Base-by-base conservation (phyloP, 2,113 vertebrate genomes). In the Pantherophis guttatus region DNA sequence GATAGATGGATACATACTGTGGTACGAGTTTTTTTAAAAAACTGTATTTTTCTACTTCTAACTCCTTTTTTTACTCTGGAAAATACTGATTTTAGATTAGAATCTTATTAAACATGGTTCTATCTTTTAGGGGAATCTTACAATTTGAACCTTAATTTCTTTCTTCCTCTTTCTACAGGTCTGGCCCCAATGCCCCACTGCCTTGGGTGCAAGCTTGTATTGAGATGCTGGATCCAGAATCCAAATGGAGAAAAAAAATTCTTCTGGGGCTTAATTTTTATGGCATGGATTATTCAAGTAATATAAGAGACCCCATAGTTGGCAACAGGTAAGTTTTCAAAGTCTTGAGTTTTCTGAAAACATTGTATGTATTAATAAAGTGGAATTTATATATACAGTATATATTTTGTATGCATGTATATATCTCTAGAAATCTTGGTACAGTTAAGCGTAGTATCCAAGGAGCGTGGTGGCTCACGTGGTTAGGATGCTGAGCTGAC, bases 231-330 rank as follows among this genome's bases (percentile, higher is more conserved):
- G 98, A 99, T 90, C 99, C 99, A 62, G 97, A 98, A 92, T 95
- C 97, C 90, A 97, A 97, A 94, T 99, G 99, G 99, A 98, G 99
- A 75, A 97, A 98, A 89, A 99, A 99, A 97, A 99, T 99, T 95
- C 98, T 99, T 90, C 96, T 99, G 88, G 99, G 99, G 4, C 96
- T 99, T 39, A 99, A 99, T 96, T 96, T 99, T 95, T 99, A 99
- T 1, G 99, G 99, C 55, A 97, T 99, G 97, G 99, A 99, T 94
- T 99, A 99, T 93, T 97, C 98, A 2, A 98, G 97, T 92, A 97
- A 97, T 13, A 96, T 96, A 48, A 97, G 98, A 0, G 98, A 99
- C 39, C 98, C 99, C 0, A 95, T 99, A 24, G 92, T 99, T 5
- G 99, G 99, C 2, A 94, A 93, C 96, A 98, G 98, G 99, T 99